These are phyloP conservation scores for Ceratotherium simum DNA, from an alignment of 2,113 vertebrate genomes.

Conservation along the genomic window DNA sequence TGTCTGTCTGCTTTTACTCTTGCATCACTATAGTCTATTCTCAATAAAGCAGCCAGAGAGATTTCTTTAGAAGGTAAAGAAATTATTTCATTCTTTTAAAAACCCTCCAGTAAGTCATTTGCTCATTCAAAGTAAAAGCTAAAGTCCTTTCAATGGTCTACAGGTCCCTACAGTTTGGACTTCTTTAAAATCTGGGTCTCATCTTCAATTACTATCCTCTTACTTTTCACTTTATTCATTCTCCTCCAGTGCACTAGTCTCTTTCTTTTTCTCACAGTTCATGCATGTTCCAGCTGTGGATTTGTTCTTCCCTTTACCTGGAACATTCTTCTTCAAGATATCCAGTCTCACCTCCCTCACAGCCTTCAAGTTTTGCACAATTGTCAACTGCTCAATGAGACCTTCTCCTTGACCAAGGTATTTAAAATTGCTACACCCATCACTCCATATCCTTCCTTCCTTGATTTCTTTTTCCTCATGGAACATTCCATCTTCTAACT, in stretches of 20 bases:
- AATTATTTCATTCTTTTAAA: not conserved
- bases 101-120: not conserved
- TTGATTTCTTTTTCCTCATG: constrained; percentile 9
- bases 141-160: not conserved
- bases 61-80: not conserved
- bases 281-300: not conserved
- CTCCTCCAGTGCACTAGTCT: not conserved
- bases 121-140: not conserved
- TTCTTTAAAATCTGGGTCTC: not conserved
- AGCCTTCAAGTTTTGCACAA: not conserved
- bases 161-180: not conserved
- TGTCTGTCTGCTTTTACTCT: not conserved
- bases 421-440: not conserved
- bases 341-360: not conserved
- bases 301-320: not conserved
- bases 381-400: not conserved
- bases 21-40: not conserved
- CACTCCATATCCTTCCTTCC: not conserved
- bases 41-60: not conserved
- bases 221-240: not conserved
- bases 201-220: not conserved
- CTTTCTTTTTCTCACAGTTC: not conserved
- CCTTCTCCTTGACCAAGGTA: not conserved
- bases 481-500: not conserved
- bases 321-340: not conserved